phyloP scores from a whole-genome alignment of 2,797 vertebrate species.

The Gallinago nigripennis region DNA sequence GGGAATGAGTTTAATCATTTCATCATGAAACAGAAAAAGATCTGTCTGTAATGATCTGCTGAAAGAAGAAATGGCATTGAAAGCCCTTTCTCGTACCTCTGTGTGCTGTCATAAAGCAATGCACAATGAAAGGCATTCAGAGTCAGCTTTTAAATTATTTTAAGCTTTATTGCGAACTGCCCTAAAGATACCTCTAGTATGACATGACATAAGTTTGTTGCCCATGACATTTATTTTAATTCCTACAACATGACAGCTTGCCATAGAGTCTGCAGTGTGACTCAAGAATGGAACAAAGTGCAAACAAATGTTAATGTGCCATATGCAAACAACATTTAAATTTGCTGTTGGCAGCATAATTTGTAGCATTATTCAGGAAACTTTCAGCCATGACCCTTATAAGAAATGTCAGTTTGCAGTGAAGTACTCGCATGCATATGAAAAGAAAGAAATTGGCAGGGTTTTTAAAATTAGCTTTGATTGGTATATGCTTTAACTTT shows the following conservation, averaged over 20 bases:
- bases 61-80: background rate
- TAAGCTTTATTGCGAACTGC: conserved; percentile 9
- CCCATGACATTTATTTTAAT: conserved; percentile 19
- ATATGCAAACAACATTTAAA: conserved; percentile 33
- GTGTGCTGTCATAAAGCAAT: background rate
- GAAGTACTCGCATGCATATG: background rate
- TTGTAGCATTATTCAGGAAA: background rate
- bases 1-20: background rate
- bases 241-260: conserved; percentile 7
- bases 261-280: background rate
- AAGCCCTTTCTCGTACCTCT: background rate
- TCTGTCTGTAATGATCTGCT: background rate
- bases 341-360: conserved; percentile 21
- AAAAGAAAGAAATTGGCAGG: background rate
- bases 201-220: background rate
- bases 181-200: background rate
- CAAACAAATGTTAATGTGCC: conserved; percentile 34
- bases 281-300: conserved; percentile 7
- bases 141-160: background rate
- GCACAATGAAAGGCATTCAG: background rate
- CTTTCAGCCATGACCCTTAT: background rate
- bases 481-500: background rate
- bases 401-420: conserved; percentile 4
- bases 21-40: background rate
- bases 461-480: background rate